Percentiles rank a stretch among this genome's conserved stretches.
phyloP scores from a whole-genome alignment of 2,888 invertebrate species.

The Polydesmus complanatus region DNA sequence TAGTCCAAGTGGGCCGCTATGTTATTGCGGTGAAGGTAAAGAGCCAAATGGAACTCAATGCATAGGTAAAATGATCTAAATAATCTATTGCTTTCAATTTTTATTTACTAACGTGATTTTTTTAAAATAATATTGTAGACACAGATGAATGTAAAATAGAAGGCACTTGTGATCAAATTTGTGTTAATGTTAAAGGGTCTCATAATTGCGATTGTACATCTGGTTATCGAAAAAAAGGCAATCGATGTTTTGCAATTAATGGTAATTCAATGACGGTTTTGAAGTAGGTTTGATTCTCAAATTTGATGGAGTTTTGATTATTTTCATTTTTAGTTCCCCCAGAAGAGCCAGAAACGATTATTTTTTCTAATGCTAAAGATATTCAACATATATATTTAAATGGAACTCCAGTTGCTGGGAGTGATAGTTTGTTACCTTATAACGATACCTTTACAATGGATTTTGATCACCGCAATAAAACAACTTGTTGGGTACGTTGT shows the following conservation, averaged over 20 bases:
- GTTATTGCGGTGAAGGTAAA: conserved; percentile 58
- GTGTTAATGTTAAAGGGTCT: conserved; percentile 50
- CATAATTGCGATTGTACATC: conserved; percentile 56
- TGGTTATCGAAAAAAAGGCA: conserved; percentile 49
- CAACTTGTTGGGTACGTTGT: conserved; percentile 53
- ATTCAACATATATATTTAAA: conserved; percentile 47
- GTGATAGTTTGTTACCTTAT: conserved; percentile 30
- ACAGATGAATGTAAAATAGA: conserved; percentile 60
- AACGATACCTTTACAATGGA: conserved; percentile 36
- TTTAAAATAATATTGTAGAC: conserved; percentile 38
- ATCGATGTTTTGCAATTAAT: conserved; percentile 51
- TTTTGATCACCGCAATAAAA: conserved; percentile 51
- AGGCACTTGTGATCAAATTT: conserved; percentile 57
- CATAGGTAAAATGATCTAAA: conserved; percentile 34
- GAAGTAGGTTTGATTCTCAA: background rate
- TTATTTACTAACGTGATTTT: background rate
- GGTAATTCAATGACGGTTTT: conserved; percentile 39
- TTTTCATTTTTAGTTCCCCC: conserved; percentile 43
- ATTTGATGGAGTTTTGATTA: background rate
- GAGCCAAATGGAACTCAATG: conserved; percentile 48
- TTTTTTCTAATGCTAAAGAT: conserved; percentile 52
- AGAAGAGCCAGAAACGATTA: conserved; percentile 46
- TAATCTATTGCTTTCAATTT: background rate
- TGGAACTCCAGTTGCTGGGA: conserved; percentile 34
- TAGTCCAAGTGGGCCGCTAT: conserved; percentile 53